Conservation (phyloP, 2,797 vertebrate species). For the Sylvilagus floridanus region DNA sequence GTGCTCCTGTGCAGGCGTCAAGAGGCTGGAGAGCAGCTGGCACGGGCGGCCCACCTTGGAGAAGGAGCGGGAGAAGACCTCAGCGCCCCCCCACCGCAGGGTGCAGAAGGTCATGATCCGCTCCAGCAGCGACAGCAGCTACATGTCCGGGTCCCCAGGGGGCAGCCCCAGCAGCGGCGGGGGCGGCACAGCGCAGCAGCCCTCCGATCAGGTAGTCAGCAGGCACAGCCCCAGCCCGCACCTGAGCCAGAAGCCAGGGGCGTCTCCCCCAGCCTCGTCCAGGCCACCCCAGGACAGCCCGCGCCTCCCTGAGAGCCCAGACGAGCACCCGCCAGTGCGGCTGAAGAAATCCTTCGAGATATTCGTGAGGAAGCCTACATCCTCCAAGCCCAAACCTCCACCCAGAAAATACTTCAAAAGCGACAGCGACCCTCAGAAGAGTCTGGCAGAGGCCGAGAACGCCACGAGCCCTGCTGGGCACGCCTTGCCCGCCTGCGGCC, state of each 20-base stretch:
- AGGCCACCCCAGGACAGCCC: conserved; percentile 85
- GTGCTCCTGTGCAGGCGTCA: conserved; percentile 86
- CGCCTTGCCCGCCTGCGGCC: conserved; percentile 53
- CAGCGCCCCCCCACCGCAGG: conserved; percentile 80
- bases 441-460: conserved; percentile 61
- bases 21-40: conserved; percentile 88
- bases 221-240: conserved; percentile 88
- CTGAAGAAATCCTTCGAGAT: conserved; percentile 88
- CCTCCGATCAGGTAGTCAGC: conserved; percentile 81
- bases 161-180: conserved; percentile 65
- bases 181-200: conserved; percentile 66
- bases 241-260: conserved; percentile 65
- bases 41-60: conserved; percentile 91
- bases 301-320: conserved; percentile 79
- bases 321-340: conserved; percentile 85
- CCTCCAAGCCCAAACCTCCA: conserved; percentile 89
- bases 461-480: background rate
- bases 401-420: conserved; percentile 91
- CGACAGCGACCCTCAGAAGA: conserved; percentile 86
- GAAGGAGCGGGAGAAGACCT: conserved; percentile 87
- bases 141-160: conserved; percentile 84
- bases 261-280: conserved; percentile 75
- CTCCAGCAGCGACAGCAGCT: conserved; percentile 94
- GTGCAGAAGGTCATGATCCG: conserved; percentile 92
- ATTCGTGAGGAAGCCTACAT: conserved; percentile 87